Conservation (phyloP, 2,113 vertebrate species). For the Tor tambroides region DNA sequence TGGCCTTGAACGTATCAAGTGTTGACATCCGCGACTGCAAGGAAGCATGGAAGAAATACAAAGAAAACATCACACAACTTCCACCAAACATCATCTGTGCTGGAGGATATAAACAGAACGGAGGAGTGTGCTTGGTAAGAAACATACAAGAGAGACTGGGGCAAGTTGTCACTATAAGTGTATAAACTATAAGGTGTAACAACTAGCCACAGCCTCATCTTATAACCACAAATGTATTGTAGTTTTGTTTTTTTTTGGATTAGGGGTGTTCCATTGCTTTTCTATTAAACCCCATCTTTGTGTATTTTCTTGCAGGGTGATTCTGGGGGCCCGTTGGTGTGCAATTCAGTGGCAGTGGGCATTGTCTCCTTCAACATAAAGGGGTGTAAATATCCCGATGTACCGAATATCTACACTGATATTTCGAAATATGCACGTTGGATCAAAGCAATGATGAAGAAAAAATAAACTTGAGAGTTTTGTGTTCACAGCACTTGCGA, state of each 20-base stretch:
- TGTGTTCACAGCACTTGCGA: neutral
- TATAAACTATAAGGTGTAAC: too few relatives aligned
- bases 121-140: slow-evolving; percentile 39
- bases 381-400: neutral
- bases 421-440: slow-evolving; percentile 7
- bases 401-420: slow-evolving; percentile 34
- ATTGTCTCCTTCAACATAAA: neutral
- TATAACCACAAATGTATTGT: neutral
- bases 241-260: neutral
- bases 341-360: slow-evolving; percentile 22
- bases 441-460: neutral
- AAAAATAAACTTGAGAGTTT: neutral
- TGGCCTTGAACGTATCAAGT: neutral
- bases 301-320: slow-evolving; percentile 34
- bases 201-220: neutral
- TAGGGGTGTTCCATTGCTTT: neutral
- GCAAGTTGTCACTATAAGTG: too few relatives aligned
- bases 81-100: slow-evolving; percentile 44
- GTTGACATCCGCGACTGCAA: slow-evolving; percentile 13
- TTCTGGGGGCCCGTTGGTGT: slow-evolving; percentile 44
- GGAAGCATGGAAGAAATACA: neutral
- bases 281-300: neutral
- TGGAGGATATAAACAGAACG: slow-evolving; percentile 33
- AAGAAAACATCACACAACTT: neutral
- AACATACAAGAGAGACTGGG: too few relatives aligned